phyloP scores from a whole-genome alignment of 2,113 vertebrate genomes.

The Micronycteris hirsuta region DNA sequence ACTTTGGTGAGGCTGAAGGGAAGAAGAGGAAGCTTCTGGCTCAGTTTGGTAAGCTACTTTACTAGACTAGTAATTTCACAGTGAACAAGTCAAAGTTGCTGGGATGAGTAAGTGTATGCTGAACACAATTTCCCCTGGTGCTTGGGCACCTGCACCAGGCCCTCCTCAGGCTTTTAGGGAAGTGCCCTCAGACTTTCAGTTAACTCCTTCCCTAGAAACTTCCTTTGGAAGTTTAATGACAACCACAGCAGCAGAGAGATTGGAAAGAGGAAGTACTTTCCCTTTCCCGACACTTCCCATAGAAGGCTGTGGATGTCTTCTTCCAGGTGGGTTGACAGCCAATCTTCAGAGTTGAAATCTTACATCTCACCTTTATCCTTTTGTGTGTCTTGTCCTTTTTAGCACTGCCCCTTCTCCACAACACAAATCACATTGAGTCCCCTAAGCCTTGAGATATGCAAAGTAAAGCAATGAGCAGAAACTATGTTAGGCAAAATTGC shows the following conservation, averaged over 20 bases:
- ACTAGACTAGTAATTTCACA: neutral
- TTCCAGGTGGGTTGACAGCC: neutral
- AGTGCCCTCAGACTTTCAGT: neutral
- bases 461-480: neutral
- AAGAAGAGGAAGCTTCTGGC: neutral
- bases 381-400: neutral
- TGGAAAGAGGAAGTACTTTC: neutral
- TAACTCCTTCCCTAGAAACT: neutral
- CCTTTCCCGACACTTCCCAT: accelerated
- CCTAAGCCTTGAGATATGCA: neutral
- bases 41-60: neutral
- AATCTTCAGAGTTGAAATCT: neutral
- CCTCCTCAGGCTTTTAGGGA: neutral
- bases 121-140: neutral
- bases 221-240: neutral
- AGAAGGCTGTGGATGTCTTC: neutral
- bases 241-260: neutral
- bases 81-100: neutral
- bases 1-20: neutral
- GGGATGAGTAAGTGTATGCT: neutral
- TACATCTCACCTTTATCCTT: neutral
- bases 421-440: neutral
- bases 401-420: neutral
- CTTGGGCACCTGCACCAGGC: neutral
- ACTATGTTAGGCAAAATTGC: accelerated